Conservation (phyloP, 2,888 invertebrate species). For the Nemurella pictetii region DNA sequence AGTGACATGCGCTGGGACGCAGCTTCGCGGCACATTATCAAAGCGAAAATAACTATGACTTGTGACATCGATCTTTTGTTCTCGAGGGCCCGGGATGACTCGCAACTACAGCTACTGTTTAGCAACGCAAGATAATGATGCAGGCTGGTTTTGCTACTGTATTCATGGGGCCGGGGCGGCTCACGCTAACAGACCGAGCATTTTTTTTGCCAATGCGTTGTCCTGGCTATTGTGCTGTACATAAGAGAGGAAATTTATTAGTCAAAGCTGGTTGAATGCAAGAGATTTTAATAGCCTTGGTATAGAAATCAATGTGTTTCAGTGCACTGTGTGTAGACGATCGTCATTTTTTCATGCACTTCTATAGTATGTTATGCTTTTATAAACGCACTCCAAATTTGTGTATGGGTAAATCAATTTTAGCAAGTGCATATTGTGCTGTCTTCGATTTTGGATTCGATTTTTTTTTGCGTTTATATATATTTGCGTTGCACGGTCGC, state of each 20-base stretch:
- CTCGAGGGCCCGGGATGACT: background rate
- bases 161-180: background rate
- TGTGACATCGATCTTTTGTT: conserved; percentile 24
- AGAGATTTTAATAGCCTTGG: conserved; percentile 8
- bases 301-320: background rate
- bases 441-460: background rate
- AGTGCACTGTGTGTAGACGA: background rate
- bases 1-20: background rate
- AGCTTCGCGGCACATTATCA: conserved; percentile 11
- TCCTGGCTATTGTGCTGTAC: conserved; percentile 40
- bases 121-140: conserved; percentile 18
- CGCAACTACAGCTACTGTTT: conserved; percentile 14
- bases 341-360: background rate
- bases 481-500: no score
- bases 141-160: background rate
- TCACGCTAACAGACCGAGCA: conserved; percentile 1
- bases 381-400: background rate
- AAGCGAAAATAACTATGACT: conserved; percentile 9
- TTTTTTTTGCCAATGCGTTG: conserved; percentile 37
- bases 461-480: no score
- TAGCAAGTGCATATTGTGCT: background rate
- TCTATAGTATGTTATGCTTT: background rate
- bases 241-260: conserved; percentile 7
- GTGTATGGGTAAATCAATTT: background rate
- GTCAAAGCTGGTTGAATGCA: conserved; percentile 5